Evolutionary conservation across 2,113 vertebrate genomes (phyloP), one percentile per base, ranked within the genome.

Genomic region (Dipodomys stephensi): DNA sequence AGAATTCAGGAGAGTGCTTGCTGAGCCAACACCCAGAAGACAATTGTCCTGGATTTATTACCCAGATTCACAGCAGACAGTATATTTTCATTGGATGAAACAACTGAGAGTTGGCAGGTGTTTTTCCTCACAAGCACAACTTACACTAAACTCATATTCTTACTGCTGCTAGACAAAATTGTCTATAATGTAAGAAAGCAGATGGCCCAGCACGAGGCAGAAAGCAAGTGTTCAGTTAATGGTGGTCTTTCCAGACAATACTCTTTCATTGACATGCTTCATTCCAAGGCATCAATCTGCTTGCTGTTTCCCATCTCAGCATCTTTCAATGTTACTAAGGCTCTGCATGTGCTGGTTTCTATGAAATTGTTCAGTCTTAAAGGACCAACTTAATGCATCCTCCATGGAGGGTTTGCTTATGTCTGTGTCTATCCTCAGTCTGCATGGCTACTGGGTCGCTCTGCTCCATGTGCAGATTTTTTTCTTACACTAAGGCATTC

Each of bases 391-490:
- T 9, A 73, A 11, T 44, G 32, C 44, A 18, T 23, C 28, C 1
- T n/a, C 23, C 72, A 0, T 0, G 4, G 15, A 25, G 7, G 3
- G 4, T 73, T 76, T 57, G 57, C 20, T 69, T 25, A 23, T 9
- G 5, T 6, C 44, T 32, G 20, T 8, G 0, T 60, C 35, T 6
- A 44, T n/a, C 16, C 60, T 20, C 3, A n/a, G 18, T 4, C 30
- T 2, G 28, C 44, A 23, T 7, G 0, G 1, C 32, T 19, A 15
- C 27, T 7, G 49, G 39, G n/a, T 28, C 12, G 78, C 67, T 27
- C 2, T 25, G 68, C 6, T 72, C 30, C 11, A 6, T 28, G 10
- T 2, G 6, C 16, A 35, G 3, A 76, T 46, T 19, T 15, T 18
- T 76, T 69, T 22, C 62, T 46, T 18, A 27, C 27, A 19, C 60